phyloP scores from a whole-genome alignment of 2,113 vertebrate species.

The Bothrops jararaca region DNA sequence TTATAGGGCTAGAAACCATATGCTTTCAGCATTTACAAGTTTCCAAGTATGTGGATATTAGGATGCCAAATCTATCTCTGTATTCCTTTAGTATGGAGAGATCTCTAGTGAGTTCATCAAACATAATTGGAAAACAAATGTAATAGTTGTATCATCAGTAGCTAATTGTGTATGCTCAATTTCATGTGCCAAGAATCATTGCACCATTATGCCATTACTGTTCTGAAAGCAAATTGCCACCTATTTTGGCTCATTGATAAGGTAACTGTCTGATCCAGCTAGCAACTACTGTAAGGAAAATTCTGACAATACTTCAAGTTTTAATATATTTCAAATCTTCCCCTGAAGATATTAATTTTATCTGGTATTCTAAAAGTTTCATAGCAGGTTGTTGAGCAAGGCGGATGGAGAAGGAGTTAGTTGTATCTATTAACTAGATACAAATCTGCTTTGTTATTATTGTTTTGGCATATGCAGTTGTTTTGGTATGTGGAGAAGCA shows the following conservation, averaged over 20 bases:
- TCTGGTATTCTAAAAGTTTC: background rate
- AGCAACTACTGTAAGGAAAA: background rate
- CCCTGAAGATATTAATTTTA: background rate
- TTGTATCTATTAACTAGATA: background rate
- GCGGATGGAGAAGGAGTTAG: background rate
- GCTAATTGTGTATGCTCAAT: background rate
- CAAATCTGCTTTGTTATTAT: background rate
- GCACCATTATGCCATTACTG: background rate
- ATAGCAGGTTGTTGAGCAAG: background rate
- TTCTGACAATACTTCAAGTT: background rate
- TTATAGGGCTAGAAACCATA: background rate
- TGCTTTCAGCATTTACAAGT: conserved; percentile 14
- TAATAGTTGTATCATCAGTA: background rate
- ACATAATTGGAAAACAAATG: conserved; percentile 3
- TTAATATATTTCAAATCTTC: background rate
- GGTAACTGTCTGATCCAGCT: background rate
- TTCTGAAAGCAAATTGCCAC: background rate
- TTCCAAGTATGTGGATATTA: background rate
- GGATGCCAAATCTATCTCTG: background rate
- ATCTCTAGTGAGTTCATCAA: conserved; percentile 25
- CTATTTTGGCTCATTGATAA: background rate
- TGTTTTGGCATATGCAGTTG: background rate
- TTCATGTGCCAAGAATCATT: background rate
- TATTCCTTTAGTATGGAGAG: background rate
- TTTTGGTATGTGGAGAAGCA: background rate